phyloP scores from a whole-genome alignment of 2,113 vertebrate genomes.

The Phyllopteryx taeniolatus region DNA sequence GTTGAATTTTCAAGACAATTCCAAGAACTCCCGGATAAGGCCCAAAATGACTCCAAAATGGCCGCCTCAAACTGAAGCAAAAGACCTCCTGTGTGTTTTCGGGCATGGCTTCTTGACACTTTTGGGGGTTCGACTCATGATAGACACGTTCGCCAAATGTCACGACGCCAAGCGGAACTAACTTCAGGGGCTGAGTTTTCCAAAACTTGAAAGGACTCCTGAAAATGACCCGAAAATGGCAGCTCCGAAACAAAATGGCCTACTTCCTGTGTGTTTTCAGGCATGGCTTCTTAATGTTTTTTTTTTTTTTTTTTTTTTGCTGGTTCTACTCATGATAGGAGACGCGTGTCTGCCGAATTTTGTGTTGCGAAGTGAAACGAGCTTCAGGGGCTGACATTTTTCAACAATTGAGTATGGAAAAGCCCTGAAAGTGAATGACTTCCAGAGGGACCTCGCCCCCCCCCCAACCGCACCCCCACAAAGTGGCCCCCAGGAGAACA shows the following conservation, averaged over 20 bases:
- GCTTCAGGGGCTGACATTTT: not conserved
- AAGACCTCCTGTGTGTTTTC: not conserved
- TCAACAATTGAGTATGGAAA: not conserved
- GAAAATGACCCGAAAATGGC: not conserved
- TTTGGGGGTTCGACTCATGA: not conserved
- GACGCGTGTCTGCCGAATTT: too few relatives aligned
- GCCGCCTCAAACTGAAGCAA: not conserved
- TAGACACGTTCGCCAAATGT: too few relatives aligned
- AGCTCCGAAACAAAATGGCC: too few relatives aligned
- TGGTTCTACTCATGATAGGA: too few relatives aligned
- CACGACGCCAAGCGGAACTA: not conserved
- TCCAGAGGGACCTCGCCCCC: not conserved
- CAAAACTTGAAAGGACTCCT: not conserved
- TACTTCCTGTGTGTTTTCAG: too few relatives aligned
- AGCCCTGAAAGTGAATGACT: not conserved
- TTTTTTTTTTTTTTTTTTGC: too few relatives aligned
- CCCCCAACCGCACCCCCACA: not conserved
- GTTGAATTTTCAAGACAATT: too few relatives aligned
- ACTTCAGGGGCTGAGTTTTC: not conserved
- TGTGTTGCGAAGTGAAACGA: too few relatives aligned
- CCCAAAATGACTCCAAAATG: too few relatives aligned
- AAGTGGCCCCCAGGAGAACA: not conserved
- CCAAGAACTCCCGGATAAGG: too few relatives aligned
- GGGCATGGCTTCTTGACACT: not conserved
- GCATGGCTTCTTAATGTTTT: too few relatives aligned